These are phyloP conservation scores for Sturnus vulgaris DNA, from an alignment of 2,113 vertebrate genomes.

Conservation along the genomic window DNA sequence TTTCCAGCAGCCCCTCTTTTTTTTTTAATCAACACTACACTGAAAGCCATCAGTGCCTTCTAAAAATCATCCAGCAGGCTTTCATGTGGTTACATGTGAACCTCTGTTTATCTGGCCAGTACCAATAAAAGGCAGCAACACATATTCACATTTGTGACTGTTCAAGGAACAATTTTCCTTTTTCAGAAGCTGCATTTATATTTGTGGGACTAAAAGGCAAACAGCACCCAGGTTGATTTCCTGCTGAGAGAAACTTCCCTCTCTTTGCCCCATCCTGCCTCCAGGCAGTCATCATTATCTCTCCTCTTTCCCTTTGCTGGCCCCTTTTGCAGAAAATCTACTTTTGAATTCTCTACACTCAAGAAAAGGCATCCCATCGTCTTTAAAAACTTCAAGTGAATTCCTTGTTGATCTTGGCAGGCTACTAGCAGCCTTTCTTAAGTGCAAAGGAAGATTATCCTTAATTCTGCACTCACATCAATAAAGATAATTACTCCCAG, in stretches of 20 bases:
- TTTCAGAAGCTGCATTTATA: background rate
- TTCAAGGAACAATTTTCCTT: background rate
- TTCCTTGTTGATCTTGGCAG: background rate
- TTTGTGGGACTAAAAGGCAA: background rate
- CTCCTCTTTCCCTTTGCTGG: background rate
- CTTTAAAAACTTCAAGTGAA: background rate
- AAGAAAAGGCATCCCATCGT: background rate
- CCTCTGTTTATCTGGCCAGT: background rate
- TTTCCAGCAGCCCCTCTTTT: background rate
- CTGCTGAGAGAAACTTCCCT: conserved; percentile 1
- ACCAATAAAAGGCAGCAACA: background rate
- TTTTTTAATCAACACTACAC: background rate
- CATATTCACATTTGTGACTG: background rate
- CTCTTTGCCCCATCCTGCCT: background rate
- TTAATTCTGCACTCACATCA: background rate
- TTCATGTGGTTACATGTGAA: background rate
- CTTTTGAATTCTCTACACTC: background rate
- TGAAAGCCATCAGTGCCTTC: background rate
- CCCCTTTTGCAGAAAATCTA: background rate
- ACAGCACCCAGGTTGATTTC: background rate
- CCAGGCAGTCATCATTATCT: background rate
- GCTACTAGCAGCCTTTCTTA: background rate
- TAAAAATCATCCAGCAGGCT: background rate
- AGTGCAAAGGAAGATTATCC: background rate
- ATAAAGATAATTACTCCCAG: background rate